These are phyloP conservation scores for Dasyurus viverrinus DNA, from an alignment of 2,113 vertebrate species.

Conservation along the genomic window DNA sequence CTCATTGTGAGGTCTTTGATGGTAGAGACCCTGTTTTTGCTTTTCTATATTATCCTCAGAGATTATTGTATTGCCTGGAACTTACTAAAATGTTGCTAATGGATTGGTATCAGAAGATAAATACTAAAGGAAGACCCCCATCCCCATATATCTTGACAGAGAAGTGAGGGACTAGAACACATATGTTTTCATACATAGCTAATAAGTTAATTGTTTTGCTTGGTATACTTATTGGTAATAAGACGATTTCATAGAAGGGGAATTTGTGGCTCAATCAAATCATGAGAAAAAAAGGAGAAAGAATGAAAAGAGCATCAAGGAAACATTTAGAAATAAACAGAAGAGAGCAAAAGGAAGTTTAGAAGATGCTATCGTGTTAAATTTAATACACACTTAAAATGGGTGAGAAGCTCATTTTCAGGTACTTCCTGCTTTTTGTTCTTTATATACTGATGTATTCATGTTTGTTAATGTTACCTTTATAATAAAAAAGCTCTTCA, in stretches of 20 bases:
- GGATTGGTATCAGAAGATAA: neutral
- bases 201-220: neutral
- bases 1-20: neutral
- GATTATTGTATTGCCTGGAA: neutral
- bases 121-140: no score
- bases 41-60: neutral
- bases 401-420: neutral
- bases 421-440: neutral
- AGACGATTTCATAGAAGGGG: neutral
- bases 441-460: neutral
- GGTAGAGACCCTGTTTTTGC: neutral
- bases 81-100: neutral
- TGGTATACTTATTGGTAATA: neutral
- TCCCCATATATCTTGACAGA: neutral
- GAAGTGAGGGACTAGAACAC: neutral
- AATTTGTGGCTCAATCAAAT: neutral
- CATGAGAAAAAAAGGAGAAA: neutral
- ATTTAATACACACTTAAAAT: neutral
- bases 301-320: neutral
- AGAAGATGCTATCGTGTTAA: neutral
- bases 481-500: neutral
- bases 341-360: neutral
- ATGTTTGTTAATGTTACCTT: neutral
- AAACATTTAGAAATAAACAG: neutral
- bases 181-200: neutral